A percentile compares a stretch with the other conserved stretches of the same genome.
These are phyloP conservation scores for Thaleichthys pacificus DNA, from an alignment of 2,797 vertebrate species.

Conservation along the genomic window DNA sequence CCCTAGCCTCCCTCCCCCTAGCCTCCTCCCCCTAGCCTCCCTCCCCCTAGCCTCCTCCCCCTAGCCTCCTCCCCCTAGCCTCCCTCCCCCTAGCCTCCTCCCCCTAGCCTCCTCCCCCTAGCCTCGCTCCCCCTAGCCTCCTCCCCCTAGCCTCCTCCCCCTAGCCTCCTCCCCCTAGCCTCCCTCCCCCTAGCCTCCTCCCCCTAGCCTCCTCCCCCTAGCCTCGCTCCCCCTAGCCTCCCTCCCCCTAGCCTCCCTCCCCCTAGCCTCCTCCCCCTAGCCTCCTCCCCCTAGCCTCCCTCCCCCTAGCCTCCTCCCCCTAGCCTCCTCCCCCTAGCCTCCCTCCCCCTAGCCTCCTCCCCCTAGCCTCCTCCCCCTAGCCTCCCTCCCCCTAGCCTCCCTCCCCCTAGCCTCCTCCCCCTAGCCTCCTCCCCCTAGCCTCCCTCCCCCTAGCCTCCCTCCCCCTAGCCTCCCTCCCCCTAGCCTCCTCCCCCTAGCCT, in stretches of 20 bases:
- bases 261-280: background rate
- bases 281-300: no score
- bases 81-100: no score
- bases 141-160: background rate
- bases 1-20: background rate
- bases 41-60: no score
- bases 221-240: background rate
- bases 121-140: background rate
- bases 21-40: no score
- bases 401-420: background rate
- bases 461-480: background rate
- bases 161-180: background rate
- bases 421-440: background rate
- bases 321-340: background rate
- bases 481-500: background rate
- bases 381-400: background rate
- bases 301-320: no score
- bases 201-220: background rate
- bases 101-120: background rate
- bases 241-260: no score
- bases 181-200: no score
- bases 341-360: no score
- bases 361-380: background rate
- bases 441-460: background rate
- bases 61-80: background rate